phyloP scores from a whole-genome alignment of 2,797 vertebrate genomes.

The Busarellus nigricollis region DNA sequence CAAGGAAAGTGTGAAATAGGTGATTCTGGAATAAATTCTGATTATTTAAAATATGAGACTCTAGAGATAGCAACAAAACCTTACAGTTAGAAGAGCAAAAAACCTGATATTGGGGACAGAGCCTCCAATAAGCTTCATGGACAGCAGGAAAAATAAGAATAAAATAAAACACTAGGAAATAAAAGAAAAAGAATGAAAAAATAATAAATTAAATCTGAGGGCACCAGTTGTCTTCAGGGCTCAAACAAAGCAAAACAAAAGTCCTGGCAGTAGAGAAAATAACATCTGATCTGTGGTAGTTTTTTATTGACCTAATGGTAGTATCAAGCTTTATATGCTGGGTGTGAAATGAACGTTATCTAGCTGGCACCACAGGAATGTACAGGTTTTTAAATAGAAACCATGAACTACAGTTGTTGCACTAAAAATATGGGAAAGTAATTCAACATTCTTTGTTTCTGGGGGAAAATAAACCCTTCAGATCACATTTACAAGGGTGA shows the following conservation, averaged over 20 bases:
- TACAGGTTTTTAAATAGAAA: conserved; percentile 22
- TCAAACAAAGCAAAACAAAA: conserved; percentile 21
- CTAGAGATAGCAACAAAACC: not conserved
- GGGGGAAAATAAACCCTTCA: conserved; percentile 36
- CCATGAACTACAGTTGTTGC: not conserved
- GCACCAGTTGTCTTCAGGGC: not conserved
- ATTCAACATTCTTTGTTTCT: conserved; percentile 42
- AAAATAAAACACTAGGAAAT: not conserved
- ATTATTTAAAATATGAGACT: not conserved
- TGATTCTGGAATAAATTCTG: not conserved
- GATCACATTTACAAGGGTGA: conserved; percentile 14
- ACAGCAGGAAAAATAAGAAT: not conserved
- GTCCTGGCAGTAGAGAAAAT: not conserved
- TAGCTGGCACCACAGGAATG: conserved; percentile 15
- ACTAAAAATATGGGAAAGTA: conserved; percentile 17
- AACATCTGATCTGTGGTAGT: not conserved
- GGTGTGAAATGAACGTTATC: conserved; percentile 47
- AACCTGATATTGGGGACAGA: not conserved
- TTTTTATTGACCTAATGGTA: conserved; percentile 40
- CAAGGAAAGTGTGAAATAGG: not conserved
- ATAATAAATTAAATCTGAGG: not conserved
- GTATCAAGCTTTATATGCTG: conserved; percentile 17
- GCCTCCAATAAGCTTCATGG: not conserved
- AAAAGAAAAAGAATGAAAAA: not conserved
- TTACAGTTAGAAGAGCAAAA: not conserved